These are phyloP conservation scores for Parauchenoglanis ngamensis DNA, from an alignment of 2,797 vertebrate species.

Conservation along the genomic window DNA sequence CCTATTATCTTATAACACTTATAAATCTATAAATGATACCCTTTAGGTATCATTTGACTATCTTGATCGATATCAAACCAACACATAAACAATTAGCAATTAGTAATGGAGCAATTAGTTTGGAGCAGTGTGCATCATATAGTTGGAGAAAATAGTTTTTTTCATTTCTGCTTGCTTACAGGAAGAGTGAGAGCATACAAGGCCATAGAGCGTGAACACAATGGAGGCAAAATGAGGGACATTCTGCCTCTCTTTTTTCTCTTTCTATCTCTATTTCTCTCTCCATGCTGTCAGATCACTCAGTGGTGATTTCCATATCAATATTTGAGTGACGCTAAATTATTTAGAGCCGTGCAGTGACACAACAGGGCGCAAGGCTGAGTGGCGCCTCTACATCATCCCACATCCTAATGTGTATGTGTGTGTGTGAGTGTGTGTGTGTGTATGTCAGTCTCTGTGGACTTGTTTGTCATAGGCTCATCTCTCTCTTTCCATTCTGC, in stretches of 20 bases:
- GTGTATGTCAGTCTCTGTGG: conserved; percentile 15
- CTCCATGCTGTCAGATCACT: conserved; percentile 72
- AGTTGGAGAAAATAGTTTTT: background rate
- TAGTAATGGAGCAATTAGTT: no score
- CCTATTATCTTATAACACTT: background rate
- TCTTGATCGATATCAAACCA: background rate
- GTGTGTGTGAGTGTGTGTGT: conserved; percentile 45
- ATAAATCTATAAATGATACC: no score
- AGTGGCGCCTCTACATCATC: conserved; percentile 68
- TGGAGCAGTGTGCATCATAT: background rate
- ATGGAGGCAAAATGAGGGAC: conserved; percentile 2
- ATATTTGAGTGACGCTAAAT: conserved; percentile 85
- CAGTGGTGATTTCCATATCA: conserved; percentile 84
- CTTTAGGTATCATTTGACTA: background rate
- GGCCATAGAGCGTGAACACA: background rate
- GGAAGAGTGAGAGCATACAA: background rate
- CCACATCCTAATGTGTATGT: conserved; percentile 52
- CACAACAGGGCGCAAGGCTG: conserved; percentile 75
- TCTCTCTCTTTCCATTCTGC: conserved; percentile 9
- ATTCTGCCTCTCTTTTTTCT: conserved; percentile 8
- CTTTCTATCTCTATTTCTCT: conserved; percentile 42
- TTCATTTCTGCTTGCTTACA: background rate
- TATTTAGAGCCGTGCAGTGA: conserved; percentile 76
- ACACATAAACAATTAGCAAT: background rate
- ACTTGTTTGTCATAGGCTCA: conserved; percentile 21